Evolutionary conservation across 2,113 vertebrate genomes (phyloP), one percentile per base, ranked within the genome.

Genomic region (Alosa alosa): DNA sequence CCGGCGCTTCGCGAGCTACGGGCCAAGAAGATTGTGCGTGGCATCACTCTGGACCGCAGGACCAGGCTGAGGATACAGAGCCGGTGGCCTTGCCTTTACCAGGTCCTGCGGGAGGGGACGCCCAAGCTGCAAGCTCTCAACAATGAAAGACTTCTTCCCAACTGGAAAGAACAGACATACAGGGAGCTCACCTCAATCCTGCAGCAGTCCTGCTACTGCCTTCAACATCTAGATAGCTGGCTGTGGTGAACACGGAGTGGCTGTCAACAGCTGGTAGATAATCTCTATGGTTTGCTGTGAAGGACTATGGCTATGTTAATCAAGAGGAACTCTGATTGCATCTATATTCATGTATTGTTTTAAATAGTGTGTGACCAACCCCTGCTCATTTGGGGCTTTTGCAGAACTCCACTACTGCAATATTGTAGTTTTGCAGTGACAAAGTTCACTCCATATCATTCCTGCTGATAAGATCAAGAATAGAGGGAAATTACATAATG

Each of bases 191-290:
- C 93, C 0, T 92, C 94, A 64, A 94, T 96, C 90, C 88, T 96
- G 82, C 92, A 94, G 52, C 95, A 96, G 90, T 95, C 94, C 82
- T 96, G 96, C 86, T 96, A 96, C 88, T 96, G 96, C 50, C 91
- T 96, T 6, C 95, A 95, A 84, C 96, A 96, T 89, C 91, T 96
- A 4, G 95, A 96, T 89, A 96, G 95, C 81, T 96, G 96, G 96
- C 88, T 96, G 0, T 96, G 95, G 95, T 96, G 92, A 93, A 57
- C 82, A 75, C 52, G 83, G 50, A 52, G 31, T 36, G 72, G 10
- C n/a, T 25, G 18, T 64, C 64, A 50, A 60, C 85, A 81, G 15
- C 78, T 20, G 47, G 49, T 47, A 39, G 72, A 78, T 78, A 13
- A 1, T 17, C 31, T 39, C 15, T 78, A 39, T 36, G 72, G 72